Evolutionary conservation across 2,888 invertebrate genomes (phyloP), one percentile per base, ranked within the genome.

Genomic region (Polymixis lichenea): DNA sequence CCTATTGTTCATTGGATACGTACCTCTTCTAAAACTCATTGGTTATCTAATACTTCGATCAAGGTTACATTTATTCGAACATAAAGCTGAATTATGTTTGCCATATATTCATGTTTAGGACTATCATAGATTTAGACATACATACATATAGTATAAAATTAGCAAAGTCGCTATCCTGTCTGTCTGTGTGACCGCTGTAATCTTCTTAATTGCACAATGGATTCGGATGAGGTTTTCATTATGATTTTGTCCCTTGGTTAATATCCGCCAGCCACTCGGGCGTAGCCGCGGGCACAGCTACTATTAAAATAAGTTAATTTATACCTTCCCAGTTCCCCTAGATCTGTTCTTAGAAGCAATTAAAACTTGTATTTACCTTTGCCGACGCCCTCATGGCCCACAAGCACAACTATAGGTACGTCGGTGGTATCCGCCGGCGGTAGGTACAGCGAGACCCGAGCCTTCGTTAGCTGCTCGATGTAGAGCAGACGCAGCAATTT

Each of bases 361-460:
- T 75, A 75, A 68, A 80, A 75, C 56, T 84, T 80, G 15, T 70
- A 67, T 71, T 85, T 86, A 95, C 96, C 96, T 95, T 96, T 96
- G 5, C 96, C 96, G 60, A 94, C 91, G 25, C 93, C 95, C 87
- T 96, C 95, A 71, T 92, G 90, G 0, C 96, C 96, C 9, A 96
- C 96, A 2, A 96, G 83, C 2, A 95, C 91, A 0, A 96, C 90
- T 3, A 96, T 87, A 0, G 96, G 95, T 1, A 95, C 91, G 61
- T 95, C 95, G 0, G 89, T 92, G 43, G 93, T 95, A 80, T 96
- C 96, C 0, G 95, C 96, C 0, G 96, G 94, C 0, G 95, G 94
- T 0, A 89, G 86, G 82, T 84, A 87, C 0, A 93, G 90, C 0
- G 95, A 93, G 46, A 96, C 93, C 0, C 88, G 88, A 2, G 94